Conservation (phyloP, 2,113 vertebrate species). For the Larimichthys crocea region DNA sequence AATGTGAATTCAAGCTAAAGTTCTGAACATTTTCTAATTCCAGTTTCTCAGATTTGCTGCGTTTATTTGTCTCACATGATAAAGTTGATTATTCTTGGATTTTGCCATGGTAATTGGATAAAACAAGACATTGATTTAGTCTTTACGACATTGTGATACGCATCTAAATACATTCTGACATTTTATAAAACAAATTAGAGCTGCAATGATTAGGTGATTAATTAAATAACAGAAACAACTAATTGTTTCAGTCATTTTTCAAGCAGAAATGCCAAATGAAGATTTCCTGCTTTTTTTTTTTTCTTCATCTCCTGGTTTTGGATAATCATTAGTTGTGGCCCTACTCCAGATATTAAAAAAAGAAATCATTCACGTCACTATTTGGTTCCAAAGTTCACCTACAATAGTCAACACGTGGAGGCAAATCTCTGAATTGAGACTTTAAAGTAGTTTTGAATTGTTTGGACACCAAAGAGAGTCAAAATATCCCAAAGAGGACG, state of each 20-base stretch:
- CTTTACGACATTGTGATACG: no score
- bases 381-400: no score
- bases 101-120: no score
- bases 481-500: neutral
- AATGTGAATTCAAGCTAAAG: neutral
- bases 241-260: no score
- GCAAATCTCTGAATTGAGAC: neutral
- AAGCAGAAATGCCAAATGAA: neutral
- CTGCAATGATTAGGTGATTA: no score
- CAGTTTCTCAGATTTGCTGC: neutral
- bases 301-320: neutral
- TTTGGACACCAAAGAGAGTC: neutral
- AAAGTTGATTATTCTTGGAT: no score
- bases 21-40: neutral
- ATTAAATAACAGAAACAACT: no score
- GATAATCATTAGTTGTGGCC: neutral
- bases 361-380: no score
- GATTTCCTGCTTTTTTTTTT: neutral
- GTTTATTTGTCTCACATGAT: no score
- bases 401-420: neutral
- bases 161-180: no score
- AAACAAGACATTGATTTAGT: no score
- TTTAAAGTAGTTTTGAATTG: neutral
- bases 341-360: neutral
- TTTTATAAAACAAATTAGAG: no score